Evolutionary conservation across 2,113 vertebrate genomes (phyloP), one percentile per base, ranked within the genome.

Genomic region (Mus musculus): DNA sequence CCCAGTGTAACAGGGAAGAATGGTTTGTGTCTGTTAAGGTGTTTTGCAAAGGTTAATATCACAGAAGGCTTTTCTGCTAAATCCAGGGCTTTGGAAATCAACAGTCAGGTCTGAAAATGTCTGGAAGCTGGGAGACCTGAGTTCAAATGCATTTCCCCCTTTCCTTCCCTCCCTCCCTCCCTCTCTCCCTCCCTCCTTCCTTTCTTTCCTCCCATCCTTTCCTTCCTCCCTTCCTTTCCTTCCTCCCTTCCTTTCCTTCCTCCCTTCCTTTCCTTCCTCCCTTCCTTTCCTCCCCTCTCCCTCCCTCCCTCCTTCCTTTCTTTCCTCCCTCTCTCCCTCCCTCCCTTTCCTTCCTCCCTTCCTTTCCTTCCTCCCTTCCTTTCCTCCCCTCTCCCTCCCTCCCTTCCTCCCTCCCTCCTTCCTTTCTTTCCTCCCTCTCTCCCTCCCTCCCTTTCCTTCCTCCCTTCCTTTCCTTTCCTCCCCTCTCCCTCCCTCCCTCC

Each of bases 31-130:
- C 71, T 59, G 94, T 89, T 65, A 87, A 94, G 72, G 72, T 95
- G 46, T 11, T 94, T 96, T 92, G 93, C 39, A 49, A 90, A 96
- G 81, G 86, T 88, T 91, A 94, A 69, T 88, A 69, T 88, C 87
- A 90, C 49, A 36, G 56, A 97, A 95, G 56, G 13, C 10, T 76
- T 93, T 91, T 91, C 93, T 22, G 71, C 28, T 93, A 97, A 96
- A 28, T 80, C 11, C 71, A 78, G 42, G 89, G 36, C 46, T 88
- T 8, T 81, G 33, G 42, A 75, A 73, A 89, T 67, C 78, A 84
- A 87, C 52, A 92, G 82, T 91, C 72, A 80, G 8, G 63, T 80
- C 52, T 92, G 42, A 13, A 85, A 93, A 88, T 90, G 24, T 4
- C 7, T 28, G 81, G 54, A 84, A 84, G 56, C 24, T 61, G n/a